Base-by-base conservation (phyloP, 2,888 invertebrate genomes). In the Sphaeridia pumilis region DNA sequence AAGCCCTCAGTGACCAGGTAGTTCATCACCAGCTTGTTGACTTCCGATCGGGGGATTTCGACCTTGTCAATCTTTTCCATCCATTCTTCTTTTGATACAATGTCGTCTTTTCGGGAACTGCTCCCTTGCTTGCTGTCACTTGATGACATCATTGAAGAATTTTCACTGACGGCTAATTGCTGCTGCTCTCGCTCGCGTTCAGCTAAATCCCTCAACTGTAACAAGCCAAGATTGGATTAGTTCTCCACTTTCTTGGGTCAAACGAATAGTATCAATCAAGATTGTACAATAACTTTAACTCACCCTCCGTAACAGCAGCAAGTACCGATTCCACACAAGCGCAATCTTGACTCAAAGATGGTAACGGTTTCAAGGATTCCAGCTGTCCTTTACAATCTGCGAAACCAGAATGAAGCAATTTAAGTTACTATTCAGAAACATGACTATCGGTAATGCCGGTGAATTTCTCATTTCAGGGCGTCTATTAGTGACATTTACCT, bases 21-120 rank as follows among this genome's bases (percentile, higher is more conserved):
- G 74, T 97, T 94, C 94, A 97, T 95, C 63, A 97, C 92, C 60
- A 97, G 77, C 72, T 88, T 87, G 72, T 97, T 95, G 87, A 97
- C 93, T 67, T 90, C 88, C 38, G 84, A 82, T 65, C 92, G 78
- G 51, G 88, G 88, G 65, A 92, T 82, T 66, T 87, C 87, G 59
- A 82, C 78, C 46, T 73, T 71, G 68, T 85, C 84, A 14, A 86
- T 72, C 68, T 81, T 78, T 58, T 78, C 79, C 65, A 84, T 76
- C 82, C 83, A 83, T 65, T 87, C 84, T 60, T 84, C 81, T 67
- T 80, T 79, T 63, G 79, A 70, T 5, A 58, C 43, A 25, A 25
- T 41, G n/a, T 55, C 55, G 2, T 49, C 42, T 26, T 34, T 31
- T 34, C 48, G 35, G n/a, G 27, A 12, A 22, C 25, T 44, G 21